Evolutionary conservation across 2,797 vertebrate species (phyloP), one percentile per base, ranked within the genome.

Genomic region (Clarias laeviceps): DNA sequence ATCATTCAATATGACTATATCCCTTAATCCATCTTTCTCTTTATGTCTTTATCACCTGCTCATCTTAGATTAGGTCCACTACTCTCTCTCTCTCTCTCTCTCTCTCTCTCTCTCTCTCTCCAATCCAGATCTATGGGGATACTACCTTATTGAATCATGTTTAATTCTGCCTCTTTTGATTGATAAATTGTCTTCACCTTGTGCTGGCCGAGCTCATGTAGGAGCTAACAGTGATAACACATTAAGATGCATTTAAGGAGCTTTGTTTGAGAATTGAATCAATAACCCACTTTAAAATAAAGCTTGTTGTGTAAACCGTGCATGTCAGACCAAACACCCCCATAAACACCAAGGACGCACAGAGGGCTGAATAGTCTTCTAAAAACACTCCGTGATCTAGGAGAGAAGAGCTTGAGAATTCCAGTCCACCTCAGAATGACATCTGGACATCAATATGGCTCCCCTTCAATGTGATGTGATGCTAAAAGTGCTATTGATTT

Each of bases 401-500:
- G 70, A 82, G 80, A 84, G 83, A 88, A 84, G 85, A 88, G 91
- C 93, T 88, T 82, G 89, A 91, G 91, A 91, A 92, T 93, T 93
- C 92, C 93, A 94, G 92, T 93, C 91, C 89, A 56, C 91, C 87
- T 91, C 84, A 85, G 91, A 94, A 93, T 93, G 94, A 94, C 94
- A 94, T 93, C 88, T 92, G 90, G 92, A 94, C 94, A 93, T 95
- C 94, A 94, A 94, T 95, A 94, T 86, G 85, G 50, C 86, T 90
- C 91, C 91, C 86, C 89, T 87, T 90, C 92, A 91, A 91, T 92
- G 88, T 91, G 86, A 92, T 90, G 92, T 94, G 94, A 94, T 93
- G 93, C 94, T 94, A 93, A 95, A 95, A 94, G 94, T 92, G 87
- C 85, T 94, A 95, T 95, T 94, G 95, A 95, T 95, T 95, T 93